These are phyloP conservation scores for Anthoscopus minutus DNA, from an alignment of 2,113 vertebrate genomes.

Conservation along the genomic window DNA sequence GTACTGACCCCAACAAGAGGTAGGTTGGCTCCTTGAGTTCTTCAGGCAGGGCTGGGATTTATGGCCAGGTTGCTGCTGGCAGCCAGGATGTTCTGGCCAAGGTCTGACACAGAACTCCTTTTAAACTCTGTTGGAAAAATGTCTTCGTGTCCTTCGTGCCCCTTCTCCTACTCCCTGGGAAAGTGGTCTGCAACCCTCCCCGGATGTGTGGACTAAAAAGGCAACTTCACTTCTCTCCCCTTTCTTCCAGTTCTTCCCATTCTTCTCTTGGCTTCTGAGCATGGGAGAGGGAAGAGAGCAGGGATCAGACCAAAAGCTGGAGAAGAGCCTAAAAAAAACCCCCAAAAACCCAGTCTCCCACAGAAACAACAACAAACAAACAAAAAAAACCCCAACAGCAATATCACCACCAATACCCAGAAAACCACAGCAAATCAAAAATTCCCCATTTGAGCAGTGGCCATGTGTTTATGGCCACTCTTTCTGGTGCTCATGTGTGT, in stretches of 20 bases:
- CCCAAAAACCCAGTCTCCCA: neutral
- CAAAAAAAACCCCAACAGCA: neutral
- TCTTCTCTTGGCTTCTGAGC: neutral
- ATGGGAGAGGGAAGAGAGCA: neutral
- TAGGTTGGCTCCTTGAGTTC: neutral
- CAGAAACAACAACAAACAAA: neutral
- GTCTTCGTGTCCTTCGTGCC: neutral
- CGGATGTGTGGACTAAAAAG: neutral
- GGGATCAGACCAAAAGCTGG: neutral
- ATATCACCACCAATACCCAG: neutral
- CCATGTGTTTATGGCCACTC: neutral
- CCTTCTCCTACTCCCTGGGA: neutral
- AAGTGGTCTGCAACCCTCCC: neutral
- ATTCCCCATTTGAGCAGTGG: neutral
- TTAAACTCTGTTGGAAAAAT: neutral
- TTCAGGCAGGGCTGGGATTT: neutral
- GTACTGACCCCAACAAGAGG: neutral
- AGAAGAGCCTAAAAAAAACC: neutral
- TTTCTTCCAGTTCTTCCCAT: neutral
- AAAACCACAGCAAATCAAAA: neutral
- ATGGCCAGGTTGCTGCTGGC: neutral
- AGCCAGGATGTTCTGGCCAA: neutral
- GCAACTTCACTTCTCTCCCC: neutral
- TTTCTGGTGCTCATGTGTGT: neutral
- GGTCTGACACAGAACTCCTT: neutral